phyloP scores from a whole-genome alignment of 2,888 invertebrate genomes.

The Drosophila mettleri region DNA sequence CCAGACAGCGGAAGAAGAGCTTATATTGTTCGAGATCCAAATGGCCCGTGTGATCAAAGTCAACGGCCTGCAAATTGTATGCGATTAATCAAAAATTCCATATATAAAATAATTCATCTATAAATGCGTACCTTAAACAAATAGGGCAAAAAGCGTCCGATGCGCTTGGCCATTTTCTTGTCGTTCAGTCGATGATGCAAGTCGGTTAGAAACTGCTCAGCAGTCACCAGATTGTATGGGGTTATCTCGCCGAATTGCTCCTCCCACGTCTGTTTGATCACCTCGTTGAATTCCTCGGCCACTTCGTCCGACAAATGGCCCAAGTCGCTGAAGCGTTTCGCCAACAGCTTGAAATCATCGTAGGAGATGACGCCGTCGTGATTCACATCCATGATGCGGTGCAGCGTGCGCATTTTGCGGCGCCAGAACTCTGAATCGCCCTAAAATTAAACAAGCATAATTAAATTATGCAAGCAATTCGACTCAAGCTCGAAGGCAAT shows the following conservation, averaged over 20 bases:
- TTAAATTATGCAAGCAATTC: too few species aligned
- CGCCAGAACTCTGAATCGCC: conserved; percentile 90
- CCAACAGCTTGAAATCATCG: conserved; percentile 91
- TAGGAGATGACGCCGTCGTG: conserved; percentile 94
- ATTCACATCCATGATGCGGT: conserved; percentile 93
- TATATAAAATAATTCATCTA: too few species aligned
- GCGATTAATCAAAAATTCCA: background rate
- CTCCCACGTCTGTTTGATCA: conserved; percentile 92
- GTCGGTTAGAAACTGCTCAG: conserved; percentile 92
- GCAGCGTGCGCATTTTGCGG: conserved; percentile 93
- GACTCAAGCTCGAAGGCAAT: too few species aligned
- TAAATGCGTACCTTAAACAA: conserved; percentile 89
- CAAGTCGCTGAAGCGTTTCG: conserved; percentile 90
- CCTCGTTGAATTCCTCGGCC: conserved; percentile 89
- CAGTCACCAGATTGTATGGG: conserved; percentile 92
- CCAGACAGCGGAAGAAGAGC: conserved; percentile 92
- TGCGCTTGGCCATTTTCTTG: conserved; percentile 89
- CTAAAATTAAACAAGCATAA: conserved; percentile 52
- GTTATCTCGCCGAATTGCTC: conserved; percentile 93
- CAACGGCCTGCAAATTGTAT: conserved; percentile 88
- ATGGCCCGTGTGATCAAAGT: conserved; percentile 91
- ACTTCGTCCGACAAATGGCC: conserved; percentile 90
- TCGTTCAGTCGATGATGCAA: conserved; percentile 94
- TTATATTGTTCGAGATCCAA: conserved; percentile 93
- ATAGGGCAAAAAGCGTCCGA: conserved; percentile 92